Conservation (phyloP, 2,797 vertebrate genomes). For the Pteropus rufus region DNA sequence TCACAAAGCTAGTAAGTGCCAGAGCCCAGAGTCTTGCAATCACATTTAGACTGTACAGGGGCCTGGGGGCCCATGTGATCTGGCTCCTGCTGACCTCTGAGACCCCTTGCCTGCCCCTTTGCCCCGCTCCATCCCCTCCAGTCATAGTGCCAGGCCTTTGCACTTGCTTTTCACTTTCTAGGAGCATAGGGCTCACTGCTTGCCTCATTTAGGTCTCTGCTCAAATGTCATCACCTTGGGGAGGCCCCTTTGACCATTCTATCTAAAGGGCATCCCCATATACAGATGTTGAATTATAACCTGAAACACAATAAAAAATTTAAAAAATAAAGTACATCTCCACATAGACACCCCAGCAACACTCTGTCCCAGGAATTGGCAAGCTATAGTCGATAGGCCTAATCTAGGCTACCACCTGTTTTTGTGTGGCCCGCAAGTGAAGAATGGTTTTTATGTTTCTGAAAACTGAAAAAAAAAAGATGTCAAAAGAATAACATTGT, state of each 20-base stretch:
- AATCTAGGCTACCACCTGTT: background rate
- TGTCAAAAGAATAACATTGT: background rate
- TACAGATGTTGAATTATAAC: background rate
- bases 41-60: background rate
- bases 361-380: background rate
- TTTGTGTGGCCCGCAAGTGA: background rate
- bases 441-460: background rate
- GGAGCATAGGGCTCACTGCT: background rate
- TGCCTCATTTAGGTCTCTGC: background rate
- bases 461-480: background rate
- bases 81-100: background rate
- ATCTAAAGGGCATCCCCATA: background rate
- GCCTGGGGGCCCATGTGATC: rapidly evolving
- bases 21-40: background rate
- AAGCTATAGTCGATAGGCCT: background rate
- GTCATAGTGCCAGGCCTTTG: rapidly evolving
- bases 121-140: background rate
- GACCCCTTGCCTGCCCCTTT: too few relatives aligned
- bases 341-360: rapidly evolving
- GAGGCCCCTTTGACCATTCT: background rate
- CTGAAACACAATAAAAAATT: background rate
- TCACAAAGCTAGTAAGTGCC: background rate
- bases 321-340: background rate
- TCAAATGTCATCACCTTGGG: background rate
- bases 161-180: background rate